Base-by-base conservation (phyloP, 2,113 vertebrate species). In the Trichechus manatus region DNA sequence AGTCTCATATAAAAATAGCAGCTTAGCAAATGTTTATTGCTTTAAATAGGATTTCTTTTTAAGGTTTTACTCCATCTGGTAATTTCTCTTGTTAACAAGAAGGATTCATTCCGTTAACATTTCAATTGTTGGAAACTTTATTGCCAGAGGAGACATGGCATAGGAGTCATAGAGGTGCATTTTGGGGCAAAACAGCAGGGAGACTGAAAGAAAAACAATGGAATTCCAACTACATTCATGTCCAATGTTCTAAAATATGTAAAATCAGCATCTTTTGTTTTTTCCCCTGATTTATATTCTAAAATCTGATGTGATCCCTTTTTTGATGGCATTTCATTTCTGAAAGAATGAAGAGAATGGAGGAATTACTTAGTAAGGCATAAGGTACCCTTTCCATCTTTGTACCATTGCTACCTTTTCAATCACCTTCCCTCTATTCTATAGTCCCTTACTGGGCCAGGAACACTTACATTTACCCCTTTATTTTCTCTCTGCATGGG, bases 211-310 rank as follows among this genome's bases (percentile, higher is more conserved):
- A 29, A 75, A 33, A 82, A 64, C 33, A 95, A 8, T 50, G 20
- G 25, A 87, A 63, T 74, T 74, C n/a, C n/a, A 91, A 8, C 15
- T 53, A 42, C 29, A 81, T 53, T 87, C 63, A 59, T 82, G 23
- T 75, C 29, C 56, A 47, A 78, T 95, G 39, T 68, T 95, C 23
- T 84, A 77, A 88, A 94, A 47, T 61, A 63, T 25, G 13, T 87
- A 68, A 86, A 17, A 59, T 42, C 33, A 59, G 9, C 42, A 59
- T 68, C 29, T 70, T 83, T 88, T 89, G 8, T 61, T 3, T 79
- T 89, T 78, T 78, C 13, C 59, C 78, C 44, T 50, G 39, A 63
- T 61, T 56, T 92, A 25, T 83, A 20, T 77, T 80, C 50, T 72
- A n/a, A 92, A 93, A 79, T 61, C 36, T 70, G 31, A 39, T 84